These are phyloP conservation scores for Oegoconia quadripuncta DNA, from an alignment of 2,888 invertebrate species.

Conservation along the genomic window DNA sequence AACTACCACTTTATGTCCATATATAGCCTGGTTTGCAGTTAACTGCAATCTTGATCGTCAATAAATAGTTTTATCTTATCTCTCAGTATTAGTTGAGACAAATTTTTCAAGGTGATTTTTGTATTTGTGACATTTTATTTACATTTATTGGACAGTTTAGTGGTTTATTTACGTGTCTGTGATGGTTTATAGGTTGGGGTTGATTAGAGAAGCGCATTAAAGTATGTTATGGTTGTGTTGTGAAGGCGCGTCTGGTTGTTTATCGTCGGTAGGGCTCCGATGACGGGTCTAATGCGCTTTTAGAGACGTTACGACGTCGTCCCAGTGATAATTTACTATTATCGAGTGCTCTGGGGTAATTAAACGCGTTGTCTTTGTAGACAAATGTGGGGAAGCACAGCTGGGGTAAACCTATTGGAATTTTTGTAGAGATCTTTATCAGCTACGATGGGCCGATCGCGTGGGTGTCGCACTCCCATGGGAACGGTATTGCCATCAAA, in stretches of 20 bases:
- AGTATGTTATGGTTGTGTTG: constrained; percentile 21
- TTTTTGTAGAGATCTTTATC: no score
- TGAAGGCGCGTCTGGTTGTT: constrained; percentile 15
- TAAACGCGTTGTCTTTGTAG: constrained; percentile 1
- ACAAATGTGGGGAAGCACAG: constrained; percentile 1
- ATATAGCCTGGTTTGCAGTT: constrained; percentile 2
- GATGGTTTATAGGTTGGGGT: constrained; percentile 40
- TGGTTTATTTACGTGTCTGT: constrained; percentile 38
- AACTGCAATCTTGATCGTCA: background rate
- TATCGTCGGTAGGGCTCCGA: constrained; percentile 26
- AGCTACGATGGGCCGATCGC: no score
- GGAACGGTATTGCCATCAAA: no score
- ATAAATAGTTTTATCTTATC: constrained; percentile 4
- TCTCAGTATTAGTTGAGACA: background rate
- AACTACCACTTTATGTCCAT: background rate
- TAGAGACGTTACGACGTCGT: background rate
- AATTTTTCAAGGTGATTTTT: constrained; percentile 4
- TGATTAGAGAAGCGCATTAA: constrained; percentile 35
- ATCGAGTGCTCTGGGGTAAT: constrained; percentile 6
- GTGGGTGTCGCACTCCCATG: no score
- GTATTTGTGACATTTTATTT: constrained; percentile 22
- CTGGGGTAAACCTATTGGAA: constrained; percentile 4
- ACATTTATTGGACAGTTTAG: constrained; percentile 30
- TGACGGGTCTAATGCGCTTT: constrained; percentile 23
- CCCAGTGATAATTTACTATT: constrained; percentile 1